A percentile compares a stretch with the other conserved stretches of the same genome.
Evolutionary conservation across 2,113 vertebrate species (phyloP).

Genomic region (Eleginops maclovinus): DNA sequence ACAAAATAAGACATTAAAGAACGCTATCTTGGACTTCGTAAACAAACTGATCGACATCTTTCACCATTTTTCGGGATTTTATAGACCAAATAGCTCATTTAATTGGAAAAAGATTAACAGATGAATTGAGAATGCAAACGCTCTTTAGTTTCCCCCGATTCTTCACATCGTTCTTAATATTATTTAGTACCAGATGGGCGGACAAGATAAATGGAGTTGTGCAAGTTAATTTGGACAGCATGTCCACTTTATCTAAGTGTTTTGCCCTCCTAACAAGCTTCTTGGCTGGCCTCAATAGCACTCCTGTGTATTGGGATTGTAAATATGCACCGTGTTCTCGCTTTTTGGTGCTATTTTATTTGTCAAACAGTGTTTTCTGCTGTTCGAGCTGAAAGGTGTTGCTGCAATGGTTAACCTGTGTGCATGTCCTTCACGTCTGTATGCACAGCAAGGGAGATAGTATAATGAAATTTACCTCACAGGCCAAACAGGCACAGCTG

Average conservation of each 20-base stretch:
- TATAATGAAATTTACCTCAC: constrained; percentile 68
- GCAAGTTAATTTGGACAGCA: constrained; percentile 4
- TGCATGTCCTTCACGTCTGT: constrained; percentile 56
- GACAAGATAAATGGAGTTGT: not conserved
- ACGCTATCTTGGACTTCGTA: too few species aligned
- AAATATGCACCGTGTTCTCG: not conserved
- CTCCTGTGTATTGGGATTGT: not conserved
- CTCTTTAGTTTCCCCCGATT: not conserved
- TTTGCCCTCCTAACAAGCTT: constrained; percentile 20
- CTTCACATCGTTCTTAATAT: not conserved
- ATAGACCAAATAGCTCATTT: too few species aligned
- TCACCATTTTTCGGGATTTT: too few species aligned
- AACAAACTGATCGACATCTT: too few species aligned
- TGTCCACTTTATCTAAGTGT: constrained; percentile 4
- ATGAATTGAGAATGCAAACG: too few species aligned
- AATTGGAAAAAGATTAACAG: too few species aligned
- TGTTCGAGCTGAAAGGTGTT: constrained; percentile 19
- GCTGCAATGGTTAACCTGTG: constrained; percentile 26
- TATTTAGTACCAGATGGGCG: constrained; percentile 19
- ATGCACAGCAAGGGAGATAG: constrained; percentile 49
- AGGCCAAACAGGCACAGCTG: constrained; percentile 70
- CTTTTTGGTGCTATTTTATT: not conserved
- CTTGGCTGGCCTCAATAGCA: constrained; percentile 2
- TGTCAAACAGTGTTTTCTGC: not conserved
- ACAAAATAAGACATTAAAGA: too few species aligned